Base-by-base conservation (phyloP, 2,113 vertebrate species). In the Hipposideros armiger region DNA sequence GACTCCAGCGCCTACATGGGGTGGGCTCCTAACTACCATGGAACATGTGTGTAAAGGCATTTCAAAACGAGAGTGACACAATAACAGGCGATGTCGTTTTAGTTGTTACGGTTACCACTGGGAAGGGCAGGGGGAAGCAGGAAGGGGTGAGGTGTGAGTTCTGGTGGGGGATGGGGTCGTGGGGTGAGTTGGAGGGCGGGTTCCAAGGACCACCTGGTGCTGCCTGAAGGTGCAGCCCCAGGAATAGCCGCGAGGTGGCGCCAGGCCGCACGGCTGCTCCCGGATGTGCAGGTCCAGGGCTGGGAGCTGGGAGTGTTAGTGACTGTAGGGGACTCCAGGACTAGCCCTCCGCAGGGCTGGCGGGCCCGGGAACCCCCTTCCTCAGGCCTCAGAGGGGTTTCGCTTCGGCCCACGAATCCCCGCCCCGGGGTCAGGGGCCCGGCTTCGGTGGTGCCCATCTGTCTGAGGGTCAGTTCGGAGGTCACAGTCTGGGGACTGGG, bases 31-130 rank as follows among this genome's bases (percentile, higher is more conserved):
- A 60, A 9, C 30, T 19, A 47, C 17, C 20, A 54, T 1, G 54
- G n/a, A 28, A 67, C 3, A 17, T 0, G 24, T 32, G n/a, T 5
- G 20, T 26, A 82, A 88, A 91, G 86, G 62, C 20, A 19, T n/a
- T 95, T 70, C 11, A 30, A 87, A 89, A 83, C 17, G 84, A 90
- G 36, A 96, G 24, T 28, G 85, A 73, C 13, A 45, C 82, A 73
- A n/a, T 72, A 69, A 45, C 11, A 47, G 50, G 56, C 3, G 80
- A 47, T 36, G 47, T n/a, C 3, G 16, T 66, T 90, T 94, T 86
- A 80, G 45, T 93, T 64, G n/a, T 73, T 83, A 93, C 28, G 62
- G 67, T 83, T 84, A 56, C 52, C 66, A 45, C 32, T 4, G 52
- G 36, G 45, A 42, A 20, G 10, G 50, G 52, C 8, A 11, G 30